Conservation (phyloP, 64 coral and sea anemone genomes). For the Acropora tenuis region DNA sequence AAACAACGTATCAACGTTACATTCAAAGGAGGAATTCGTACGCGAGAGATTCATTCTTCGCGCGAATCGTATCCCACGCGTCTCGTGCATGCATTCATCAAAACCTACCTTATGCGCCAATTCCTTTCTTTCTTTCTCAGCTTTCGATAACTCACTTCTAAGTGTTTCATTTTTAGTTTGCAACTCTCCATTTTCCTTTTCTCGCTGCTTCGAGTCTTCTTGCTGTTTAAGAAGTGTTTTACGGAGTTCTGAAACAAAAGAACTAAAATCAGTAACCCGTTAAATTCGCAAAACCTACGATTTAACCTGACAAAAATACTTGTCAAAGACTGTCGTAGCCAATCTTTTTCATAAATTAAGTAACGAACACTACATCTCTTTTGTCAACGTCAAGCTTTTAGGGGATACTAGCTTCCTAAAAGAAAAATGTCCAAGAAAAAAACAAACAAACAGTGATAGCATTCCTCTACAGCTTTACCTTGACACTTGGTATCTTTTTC, state of each 20-base stretch:
- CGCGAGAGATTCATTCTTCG: no score
- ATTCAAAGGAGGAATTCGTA: no score
- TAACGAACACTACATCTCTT: no score
- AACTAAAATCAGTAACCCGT: background rate
- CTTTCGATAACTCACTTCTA: conserved; percentile 66
- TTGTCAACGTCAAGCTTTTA: no score
- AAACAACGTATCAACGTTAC: no score
- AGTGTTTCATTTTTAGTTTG: conserved; percentile 54
- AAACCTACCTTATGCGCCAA: conserved; percentile 66
- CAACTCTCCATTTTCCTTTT: conserved; percentile 73
- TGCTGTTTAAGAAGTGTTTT: conserved; percentile 62
- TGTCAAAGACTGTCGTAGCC: no score
- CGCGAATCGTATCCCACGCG: no score
- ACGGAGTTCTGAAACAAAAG: conserved; percentile 43
- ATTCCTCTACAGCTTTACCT: conserved; percentile 28
- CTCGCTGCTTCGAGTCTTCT: conserved; percentile 62
- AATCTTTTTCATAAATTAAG: no score
- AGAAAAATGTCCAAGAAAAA: no score
- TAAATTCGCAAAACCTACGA: background rate
- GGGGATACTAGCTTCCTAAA: no score
- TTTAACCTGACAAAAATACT: background rate
- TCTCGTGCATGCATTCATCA: background rate
- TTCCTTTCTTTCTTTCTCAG: conserved; percentile 57
- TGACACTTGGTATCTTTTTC: conserved; percentile 79
- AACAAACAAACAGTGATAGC: no score